Evolutionary conservation across 2,888 invertebrate species (phyloP), one percentile per base, ranked within the genome.

Genomic region (Rhimphoctona megacephalus): DNA sequence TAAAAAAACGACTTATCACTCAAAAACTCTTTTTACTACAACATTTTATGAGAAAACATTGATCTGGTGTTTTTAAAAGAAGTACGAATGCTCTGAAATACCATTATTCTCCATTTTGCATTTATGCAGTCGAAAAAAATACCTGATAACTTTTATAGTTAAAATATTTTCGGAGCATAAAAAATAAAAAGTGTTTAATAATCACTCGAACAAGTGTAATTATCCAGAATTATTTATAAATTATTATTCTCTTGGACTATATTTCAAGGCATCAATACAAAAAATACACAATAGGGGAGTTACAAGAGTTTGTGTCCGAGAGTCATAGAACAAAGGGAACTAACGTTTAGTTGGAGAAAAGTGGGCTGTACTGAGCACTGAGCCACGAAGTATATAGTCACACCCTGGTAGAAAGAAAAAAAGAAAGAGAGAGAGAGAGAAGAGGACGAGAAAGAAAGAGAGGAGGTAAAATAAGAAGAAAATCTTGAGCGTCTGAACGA

Each of bases 401-500:
- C 22, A 76, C 46, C 54, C 30, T 19, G 64, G 54, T 22, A 61
- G 61, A 57, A 33, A 57, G 39, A 61, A n/a, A 73, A 52, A 49
- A 33, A 78, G 66, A 67, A 43, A 77, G 61, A 52, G 25, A 54
- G n/a, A 64, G 22, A 43, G 74, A 43, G 74, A 39, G 43, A 67
- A 30, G 54, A 46, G 8, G 46, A 46, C n/a, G 19, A 30, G n/a
- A n/a, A 36, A 64, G 57, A 30, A 70, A 39, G 19, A 39, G 61
- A 66, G 46, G 33, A 70, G n/a, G n/a, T 36, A 49, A 33, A 69
- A 61, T 22, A 67, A 66, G 22, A 73, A 76, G 30, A 76, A 46
- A 67, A 67, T 80, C 80, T 80, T 36, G 61, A 57, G 46, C 39
- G 79, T 66, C 69, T 76, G 57, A 61, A 77, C 82, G 73, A 79